These are phyloP conservation scores for Nymphicus hollandicus DNA, from an alignment of 2,113 vertebrate genomes.

Conservation along the genomic window DNA sequence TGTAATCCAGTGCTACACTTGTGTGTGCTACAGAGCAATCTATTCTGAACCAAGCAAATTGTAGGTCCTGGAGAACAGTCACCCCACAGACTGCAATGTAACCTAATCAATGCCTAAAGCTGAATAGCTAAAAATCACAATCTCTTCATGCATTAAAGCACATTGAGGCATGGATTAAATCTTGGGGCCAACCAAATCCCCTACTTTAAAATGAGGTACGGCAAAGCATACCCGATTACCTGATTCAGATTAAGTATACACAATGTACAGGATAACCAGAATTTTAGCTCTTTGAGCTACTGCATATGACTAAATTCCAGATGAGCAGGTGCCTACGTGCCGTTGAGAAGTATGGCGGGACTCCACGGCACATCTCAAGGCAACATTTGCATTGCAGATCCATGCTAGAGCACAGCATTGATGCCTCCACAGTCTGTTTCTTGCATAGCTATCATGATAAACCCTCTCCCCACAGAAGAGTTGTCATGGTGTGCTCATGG, in stretches of 20 bases:
- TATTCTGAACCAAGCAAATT: not conserved
- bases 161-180: not conserved
- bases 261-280: not conserved
- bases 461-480: not conserved
- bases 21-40: not conserved
- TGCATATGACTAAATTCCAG: not conserved
- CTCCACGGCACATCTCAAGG: not conserved
- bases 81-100: not conserved
- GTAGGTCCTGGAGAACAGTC: not conserved
- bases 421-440: accelerated
- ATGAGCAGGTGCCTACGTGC: accelerated
- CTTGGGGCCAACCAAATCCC: not conserved
- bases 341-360: not conserved
- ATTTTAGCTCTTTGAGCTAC: not conserved
- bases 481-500: not conserved
- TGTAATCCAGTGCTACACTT: not conserved
- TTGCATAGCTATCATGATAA: not conserved
- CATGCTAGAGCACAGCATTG: not conserved
- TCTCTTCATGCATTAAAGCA: not conserved
- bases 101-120: not conserved
- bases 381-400: not conserved
- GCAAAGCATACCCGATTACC: not conserved
- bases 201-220: not conserved
- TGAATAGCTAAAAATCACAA: not conserved
- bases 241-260: not conserved